Evolutionary conservation across 92 coral and sea anemone species (phyloP), one percentile per base, ranked within the genome.

Genomic region (Umimayanthus chanpuru): DNA sequence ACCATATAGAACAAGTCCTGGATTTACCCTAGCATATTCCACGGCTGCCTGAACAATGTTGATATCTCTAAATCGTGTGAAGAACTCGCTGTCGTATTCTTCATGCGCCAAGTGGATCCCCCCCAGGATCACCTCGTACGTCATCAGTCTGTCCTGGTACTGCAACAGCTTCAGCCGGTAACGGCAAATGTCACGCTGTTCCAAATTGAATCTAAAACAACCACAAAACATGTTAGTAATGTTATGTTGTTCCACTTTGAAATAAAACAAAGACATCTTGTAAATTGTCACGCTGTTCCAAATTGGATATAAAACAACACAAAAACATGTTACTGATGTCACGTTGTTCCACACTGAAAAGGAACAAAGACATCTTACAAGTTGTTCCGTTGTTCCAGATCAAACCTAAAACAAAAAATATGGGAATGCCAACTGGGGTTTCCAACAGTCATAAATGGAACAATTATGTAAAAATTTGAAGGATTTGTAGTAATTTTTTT

Each of bases 141-240:
- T 95, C 8, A 95, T 92, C 84, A 97, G 91, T 21, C 99, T 94
- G 78, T 95, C 99, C 87, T 90, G 95, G 91, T 97, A 97, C 49
- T 93, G 96, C 23, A 97, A 89, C 30, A 97, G 87, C 89, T 94
- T 96, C 72, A 97, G 95, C 25, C 99, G 98, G 77, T 95, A 97
- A 77, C 96, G 94, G 74, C 99, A 97, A 56, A 97, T 94, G 85
- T 95, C 98, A 61, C 98, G 96, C 88, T 97, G 99, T 79, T 97
- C 97, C 73, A 97, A 92, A 85, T 91, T 95, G 49, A 96, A 95
- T 76, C 98, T 96, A 85, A 50, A 70, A 84, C n/a, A 30, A 55
- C 68, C 65, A 67, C 21, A 61, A 28, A 21, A 61, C 21, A 9
- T 64, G 14, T 56, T 76, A 32, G 26, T 61, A 3, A 5, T 61